Percentiles rank a stretch among this genome's conserved stretches.
These are phyloP conservation scores for Brachionus rubens DNA, from an alignment of 1,140 invertebrate genomes.

Conservation along the genomic window DNA sequence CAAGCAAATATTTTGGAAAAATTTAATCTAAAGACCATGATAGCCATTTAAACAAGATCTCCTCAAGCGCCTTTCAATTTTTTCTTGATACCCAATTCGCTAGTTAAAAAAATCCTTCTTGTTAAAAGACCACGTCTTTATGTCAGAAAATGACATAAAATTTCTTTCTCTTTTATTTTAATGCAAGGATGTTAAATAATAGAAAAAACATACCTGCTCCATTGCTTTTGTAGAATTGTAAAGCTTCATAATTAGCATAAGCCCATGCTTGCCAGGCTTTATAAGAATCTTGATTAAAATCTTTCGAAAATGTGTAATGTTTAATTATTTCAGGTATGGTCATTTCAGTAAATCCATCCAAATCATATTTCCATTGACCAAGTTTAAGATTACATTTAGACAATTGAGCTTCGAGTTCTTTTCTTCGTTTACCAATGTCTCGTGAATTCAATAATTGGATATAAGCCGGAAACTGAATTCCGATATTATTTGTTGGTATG, in stretches of 20 bases:
- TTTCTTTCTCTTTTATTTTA: too few relatives aligned
- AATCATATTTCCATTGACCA: slow-evolving; percentile 56
- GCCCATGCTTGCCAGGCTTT: slow-evolving; percentile 93
- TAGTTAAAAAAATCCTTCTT: too few relatives aligned
- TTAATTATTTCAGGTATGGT: slow-evolving; percentile 67
- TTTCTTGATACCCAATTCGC: too few relatives aligned
- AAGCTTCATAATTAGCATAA: slow-evolving; percentile 94
- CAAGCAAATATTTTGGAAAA: too few relatives aligned
- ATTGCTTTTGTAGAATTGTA: slow-evolving; percentile 75
- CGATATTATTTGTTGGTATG: neutral
- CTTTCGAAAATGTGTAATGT: slow-evolving; percentile 79
- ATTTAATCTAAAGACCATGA: too few relatives aligned
- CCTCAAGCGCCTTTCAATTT: too few relatives aligned
- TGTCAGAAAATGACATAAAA: too few relatives aligned
- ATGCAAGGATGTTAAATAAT: too few relatives aligned
- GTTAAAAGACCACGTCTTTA: too few relatives aligned
- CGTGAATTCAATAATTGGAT: slow-evolving; percentile 25
- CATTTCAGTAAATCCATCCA: slow-evolving; percentile 53
- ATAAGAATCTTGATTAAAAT: slow-evolving; percentile 72
- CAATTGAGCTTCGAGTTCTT: neutral
- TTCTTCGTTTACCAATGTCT: slow-evolving; percentile 9
- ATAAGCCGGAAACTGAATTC: neutral
- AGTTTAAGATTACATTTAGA: slow-evolving; percentile 58
- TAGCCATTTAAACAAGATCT: too few relatives aligned
- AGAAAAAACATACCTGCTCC: slow-evolving; percentile 36